These are phyloP conservation scores for Trissonchulus latispiculum DNA, from an alignment of 2,888 invertebrate genomes.

Conservation along the genomic window DNA sequence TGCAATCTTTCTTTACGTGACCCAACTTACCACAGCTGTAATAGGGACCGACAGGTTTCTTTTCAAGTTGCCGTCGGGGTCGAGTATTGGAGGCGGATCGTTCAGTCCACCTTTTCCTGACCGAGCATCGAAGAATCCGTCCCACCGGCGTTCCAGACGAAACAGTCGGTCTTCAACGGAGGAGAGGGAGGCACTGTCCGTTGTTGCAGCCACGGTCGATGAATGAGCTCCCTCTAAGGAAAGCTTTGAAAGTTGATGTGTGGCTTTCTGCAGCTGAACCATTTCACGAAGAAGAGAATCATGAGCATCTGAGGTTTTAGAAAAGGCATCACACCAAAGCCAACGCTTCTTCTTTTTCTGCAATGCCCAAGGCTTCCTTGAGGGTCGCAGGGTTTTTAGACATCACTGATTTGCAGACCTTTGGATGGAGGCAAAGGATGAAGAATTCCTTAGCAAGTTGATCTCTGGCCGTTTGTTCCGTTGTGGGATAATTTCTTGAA, in stretches of 20 bases:
- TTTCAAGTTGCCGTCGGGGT: background rate
- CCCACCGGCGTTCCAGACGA: background rate
- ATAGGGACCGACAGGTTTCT: background rate
- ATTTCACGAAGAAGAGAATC: background rate
- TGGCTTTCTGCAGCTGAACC: background rate
- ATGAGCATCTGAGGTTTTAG: background rate
- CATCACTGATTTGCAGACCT: background rate
- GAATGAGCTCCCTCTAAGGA: background rate
- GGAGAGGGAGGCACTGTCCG: no score
- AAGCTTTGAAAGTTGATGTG: background rate
- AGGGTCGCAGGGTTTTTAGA: background rate
- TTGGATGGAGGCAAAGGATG: background rate
- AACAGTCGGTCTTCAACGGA: background rate
- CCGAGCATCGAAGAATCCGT: background rate
- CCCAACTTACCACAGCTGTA: background rate
- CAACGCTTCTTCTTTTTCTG: background rate
- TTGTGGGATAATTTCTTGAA: background rate
- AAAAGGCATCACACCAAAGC: background rate
- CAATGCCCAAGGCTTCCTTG: background rate
- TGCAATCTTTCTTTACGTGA: background rate
- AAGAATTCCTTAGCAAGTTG: background rate
- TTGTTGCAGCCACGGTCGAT: background rate
- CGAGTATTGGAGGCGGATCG: no score
- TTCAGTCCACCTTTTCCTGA: no score
- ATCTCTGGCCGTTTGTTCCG: background rate